Base-by-base conservation (phyloP, 1,140 invertebrate genomes). In the Anoplolepis gracilipes region DNA sequence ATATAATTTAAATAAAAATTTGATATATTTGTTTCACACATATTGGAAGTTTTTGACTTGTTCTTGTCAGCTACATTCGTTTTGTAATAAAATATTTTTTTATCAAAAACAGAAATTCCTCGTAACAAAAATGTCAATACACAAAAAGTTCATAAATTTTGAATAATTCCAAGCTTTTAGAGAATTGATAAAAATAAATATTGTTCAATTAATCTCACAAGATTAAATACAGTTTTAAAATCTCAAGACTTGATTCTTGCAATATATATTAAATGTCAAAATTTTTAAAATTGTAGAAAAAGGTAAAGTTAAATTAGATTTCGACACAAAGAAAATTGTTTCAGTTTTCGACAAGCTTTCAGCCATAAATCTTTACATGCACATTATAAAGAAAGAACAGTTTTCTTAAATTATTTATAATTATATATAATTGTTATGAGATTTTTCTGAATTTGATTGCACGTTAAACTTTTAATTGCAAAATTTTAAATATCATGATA, bases 1-100 rank as follows among this genome's bases (percentile, higher is more conserved):
- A 65, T 49, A 36, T 42, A 77, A 53, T 13, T 36, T 49, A 5
- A 78, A 36, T 69, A 39, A 79, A 79, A 49, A 33, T 28, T 61
- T 2, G 1, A 59, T 42, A 36, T 25, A n/a, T 1, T 76, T 62
- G 28, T 46, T 61, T 46, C 13, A 5, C 46, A 49, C 16, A 49
- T 10, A 61, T 8, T 33, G 19, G 25, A 25, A 79, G 16, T 1
- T 64, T 0, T 36, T 76, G 3, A 28, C 11, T 19, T 19, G 8
- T 0, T 30, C 10, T 25, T 42, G 11, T 59, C 22, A 16, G 2
- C 0, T 33, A 36, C 28, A 61, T 42, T 33, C 11, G 13, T 10
- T 46, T 39, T 33, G 6, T 42, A 67, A 42, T n/a, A n/a, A 13
- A 33, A 72, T 7, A 75, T 42, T 10, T 39, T 61, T 42, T 42